phyloP scores from a whole-genome alignment of 2,113 vertebrate genomes.

The Dicrurus megarhynchus region DNA sequence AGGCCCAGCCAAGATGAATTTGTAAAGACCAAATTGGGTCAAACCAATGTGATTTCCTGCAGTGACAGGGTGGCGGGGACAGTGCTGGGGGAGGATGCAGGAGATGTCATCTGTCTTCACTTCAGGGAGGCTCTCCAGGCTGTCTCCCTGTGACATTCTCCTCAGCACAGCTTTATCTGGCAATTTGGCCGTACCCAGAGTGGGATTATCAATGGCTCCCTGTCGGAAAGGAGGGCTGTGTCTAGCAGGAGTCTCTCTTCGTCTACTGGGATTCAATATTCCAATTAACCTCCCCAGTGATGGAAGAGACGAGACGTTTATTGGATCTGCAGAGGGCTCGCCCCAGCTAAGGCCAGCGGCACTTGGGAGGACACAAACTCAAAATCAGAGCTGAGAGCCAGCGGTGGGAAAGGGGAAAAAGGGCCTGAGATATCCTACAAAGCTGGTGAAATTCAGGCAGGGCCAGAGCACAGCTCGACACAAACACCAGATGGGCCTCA shows the following conservation, averaged over 20 bases:
- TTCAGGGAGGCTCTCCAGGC: neutral
- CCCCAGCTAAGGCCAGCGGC: neutral
- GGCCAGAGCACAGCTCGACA: neutral
- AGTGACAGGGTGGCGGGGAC: neutral
- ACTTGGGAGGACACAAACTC: neutral
- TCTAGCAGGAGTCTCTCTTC: neutral
- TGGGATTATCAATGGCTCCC: neutral
- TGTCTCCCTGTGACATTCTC: neutral
- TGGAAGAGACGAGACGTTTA: constrained; percentile 10
- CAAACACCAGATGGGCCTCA: constrained; percentile 47
- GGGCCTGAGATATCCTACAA: neutral
- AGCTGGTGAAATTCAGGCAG: neutral
- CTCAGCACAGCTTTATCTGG: neutral
- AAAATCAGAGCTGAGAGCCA: neutral
- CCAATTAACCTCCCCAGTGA: neutral
- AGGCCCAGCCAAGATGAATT: neutral
- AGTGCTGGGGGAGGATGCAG: neutral
- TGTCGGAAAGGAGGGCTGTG: neutral
- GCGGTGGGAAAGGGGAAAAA: neutral
- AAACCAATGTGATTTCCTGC: constrained; percentile 25
- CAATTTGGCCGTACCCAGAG: neutral
- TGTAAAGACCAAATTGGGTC: constrained; percentile 24
- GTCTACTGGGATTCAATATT: neutral
- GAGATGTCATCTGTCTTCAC: constrained; percentile 2
- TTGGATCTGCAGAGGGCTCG: neutral